These are phyloP conservation scores for Elanoides forficatus DNA, from an alignment of 2,113 vertebrate genomes.

Conservation along the genomic window DNA sequence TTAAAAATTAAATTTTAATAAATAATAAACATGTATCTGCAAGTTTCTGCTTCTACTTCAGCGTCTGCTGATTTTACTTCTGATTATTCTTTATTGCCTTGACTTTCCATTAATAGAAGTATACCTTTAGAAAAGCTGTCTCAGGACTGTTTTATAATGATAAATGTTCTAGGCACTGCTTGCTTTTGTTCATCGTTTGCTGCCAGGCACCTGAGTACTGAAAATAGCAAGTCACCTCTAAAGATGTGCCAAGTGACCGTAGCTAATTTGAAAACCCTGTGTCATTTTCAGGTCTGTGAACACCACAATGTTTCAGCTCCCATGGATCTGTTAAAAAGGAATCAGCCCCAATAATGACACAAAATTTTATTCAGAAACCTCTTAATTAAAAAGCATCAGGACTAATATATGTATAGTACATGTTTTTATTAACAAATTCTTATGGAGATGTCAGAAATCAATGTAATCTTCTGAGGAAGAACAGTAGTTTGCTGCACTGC, in stretches of 20 bases:
- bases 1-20: background rate
- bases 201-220: background rate
- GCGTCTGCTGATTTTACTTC: background rate
- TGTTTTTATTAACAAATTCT: background rate
- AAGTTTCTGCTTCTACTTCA: background rate
- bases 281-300: background rate
- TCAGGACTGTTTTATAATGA: background rate
- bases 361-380: background rate
- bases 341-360: background rate
- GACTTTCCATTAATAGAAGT: background rate
- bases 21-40: background rate
- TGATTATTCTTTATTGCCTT: background rate
- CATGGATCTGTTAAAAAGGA: background rate
- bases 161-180: background rate
- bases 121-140: background rate
- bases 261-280: background rate
- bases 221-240: conserved; percentile 28
- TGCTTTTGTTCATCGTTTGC: background rate
- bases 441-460: background rate
- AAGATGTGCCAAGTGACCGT: background rate
- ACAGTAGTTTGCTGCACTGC: background rate
- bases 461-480: background rate
- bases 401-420: background rate
- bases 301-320: background rate
- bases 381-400: background rate